Evolutionary conservation across 2,797 vertebrate genomes (phyloP).

Genomic region (Sebastes cheni): DNA sequence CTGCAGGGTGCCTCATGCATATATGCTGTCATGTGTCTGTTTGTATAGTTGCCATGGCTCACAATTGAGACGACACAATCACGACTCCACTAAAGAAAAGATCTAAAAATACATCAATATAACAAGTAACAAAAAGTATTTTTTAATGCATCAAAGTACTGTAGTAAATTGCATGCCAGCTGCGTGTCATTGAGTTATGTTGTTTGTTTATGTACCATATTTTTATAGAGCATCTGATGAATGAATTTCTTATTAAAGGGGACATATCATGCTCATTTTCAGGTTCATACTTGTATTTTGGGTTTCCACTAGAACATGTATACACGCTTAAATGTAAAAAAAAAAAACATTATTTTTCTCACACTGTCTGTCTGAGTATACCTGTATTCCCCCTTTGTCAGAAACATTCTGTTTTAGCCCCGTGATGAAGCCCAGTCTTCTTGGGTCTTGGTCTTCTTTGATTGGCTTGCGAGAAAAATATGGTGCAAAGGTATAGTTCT

Average conservation of each 20-base stretch:
- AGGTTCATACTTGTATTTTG: background rate
- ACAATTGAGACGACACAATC: background rate
- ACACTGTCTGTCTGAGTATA: no score
- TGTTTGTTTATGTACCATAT: background rate
- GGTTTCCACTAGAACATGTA: no score
- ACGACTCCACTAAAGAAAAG: background rate
- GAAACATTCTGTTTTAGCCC: no score
- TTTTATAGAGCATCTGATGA: background rate
- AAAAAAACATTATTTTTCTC: background rate
- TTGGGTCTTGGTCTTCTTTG: no score
- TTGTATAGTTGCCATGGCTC: background rate
- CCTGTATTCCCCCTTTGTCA: no score
- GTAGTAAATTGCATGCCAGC: background rate
- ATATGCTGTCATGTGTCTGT: slow-evolving; percentile 5
- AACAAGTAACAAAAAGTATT: background rate
- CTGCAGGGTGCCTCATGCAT: slow-evolving; percentile 16
- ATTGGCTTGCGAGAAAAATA: no score
- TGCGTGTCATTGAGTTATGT: background rate
- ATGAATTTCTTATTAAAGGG: background rate
- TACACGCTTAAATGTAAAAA: background rate
- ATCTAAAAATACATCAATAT: background rate
- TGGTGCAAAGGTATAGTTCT: no score
- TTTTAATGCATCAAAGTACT: background rate
- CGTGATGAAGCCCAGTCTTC: no score
- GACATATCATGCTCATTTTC: background rate